phyloP scores from a whole-genome alignment of 1,140 invertebrate genomes.

The Carcinoscorpius rotundicauda region DNA sequence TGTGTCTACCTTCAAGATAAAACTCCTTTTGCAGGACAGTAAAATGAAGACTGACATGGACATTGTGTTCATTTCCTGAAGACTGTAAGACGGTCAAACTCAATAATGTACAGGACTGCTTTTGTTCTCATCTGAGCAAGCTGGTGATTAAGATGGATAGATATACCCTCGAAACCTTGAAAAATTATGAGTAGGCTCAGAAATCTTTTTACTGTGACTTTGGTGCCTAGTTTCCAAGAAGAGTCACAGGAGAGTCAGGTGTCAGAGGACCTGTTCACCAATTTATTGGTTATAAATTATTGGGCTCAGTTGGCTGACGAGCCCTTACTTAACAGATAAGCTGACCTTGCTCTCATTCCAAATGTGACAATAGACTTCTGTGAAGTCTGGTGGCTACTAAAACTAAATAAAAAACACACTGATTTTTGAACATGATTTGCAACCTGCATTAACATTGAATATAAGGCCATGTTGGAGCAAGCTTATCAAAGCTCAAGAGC shows the following conservation, averaged over 20 bases:
- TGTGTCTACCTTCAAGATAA: conserved; percentile 9
- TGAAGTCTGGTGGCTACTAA: conserved; percentile 28
- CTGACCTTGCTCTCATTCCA: conserved; percentile 1
- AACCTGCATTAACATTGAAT: too few relatives aligned
- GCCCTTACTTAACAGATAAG: conserved; percentile 8
- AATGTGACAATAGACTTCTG: conserved; percentile 7
- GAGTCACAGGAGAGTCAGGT: conserved; percentile 4
- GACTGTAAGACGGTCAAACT: conserved; percentile 7
- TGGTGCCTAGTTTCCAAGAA: conserved; percentile 7
- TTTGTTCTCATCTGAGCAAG: not conserved
- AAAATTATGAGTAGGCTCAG: conserved; percentile 2
- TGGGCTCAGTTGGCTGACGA: not conserved
- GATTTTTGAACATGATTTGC: too few relatives aligned
- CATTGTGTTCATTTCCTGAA: conserved; percentile 7
- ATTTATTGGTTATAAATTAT: conserved; percentile 4
- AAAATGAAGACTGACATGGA: conserved; percentile 3
- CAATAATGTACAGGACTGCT: not conserved
- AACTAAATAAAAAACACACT: too few relatives aligned
- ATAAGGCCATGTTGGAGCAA: too few relatives aligned
- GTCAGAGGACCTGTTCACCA: not conserved
- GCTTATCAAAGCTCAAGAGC: too few relatives aligned
- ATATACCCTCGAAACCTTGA: conserved; percentile 4
- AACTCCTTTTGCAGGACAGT: conserved; percentile 6
- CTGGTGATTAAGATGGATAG: not conserved
- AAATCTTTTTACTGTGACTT: conserved; percentile 5